A percentile compares a stretch with the other conserved stretches of the same genome.
Conservation (phyloP, 2,113 vertebrate species). For the Mohoua ochrocephala region DNA sequence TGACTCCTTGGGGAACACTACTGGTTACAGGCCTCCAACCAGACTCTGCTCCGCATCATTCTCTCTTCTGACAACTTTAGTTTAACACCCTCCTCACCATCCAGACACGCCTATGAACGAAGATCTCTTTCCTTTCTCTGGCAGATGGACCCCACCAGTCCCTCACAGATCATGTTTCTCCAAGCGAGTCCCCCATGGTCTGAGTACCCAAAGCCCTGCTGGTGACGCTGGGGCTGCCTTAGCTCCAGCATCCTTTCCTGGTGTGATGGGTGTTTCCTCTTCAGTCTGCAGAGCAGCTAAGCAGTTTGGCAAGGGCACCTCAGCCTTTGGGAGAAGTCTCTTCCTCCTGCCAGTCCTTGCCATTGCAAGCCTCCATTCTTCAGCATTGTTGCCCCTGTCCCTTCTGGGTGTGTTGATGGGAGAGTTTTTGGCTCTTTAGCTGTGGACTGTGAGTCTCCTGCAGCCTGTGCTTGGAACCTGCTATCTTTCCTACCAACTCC, state of each 20-base stretch:
- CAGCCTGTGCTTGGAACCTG: not conserved
- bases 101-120: rapidly evolving
- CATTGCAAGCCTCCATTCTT: not conserved
- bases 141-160: not conserved
- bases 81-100: not conserved
- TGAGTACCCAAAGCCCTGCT: not conserved
- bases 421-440: not conserved
- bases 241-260: not conserved
- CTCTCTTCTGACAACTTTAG: not conserved
- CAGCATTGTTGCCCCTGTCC: not conserved
- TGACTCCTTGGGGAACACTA: not conserved
- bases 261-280: not conserved
- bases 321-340: not conserved
- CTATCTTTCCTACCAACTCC: not conserved
- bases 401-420: not conserved
- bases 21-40: not conserved
- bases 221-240: not conserved
- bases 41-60: not conserved
- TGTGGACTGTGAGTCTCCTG: not conserved
- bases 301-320: not conserved
- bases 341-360: not conserved
- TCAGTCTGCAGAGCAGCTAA: not conserved
- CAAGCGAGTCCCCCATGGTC: not conserved
- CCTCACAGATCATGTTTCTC: not conserved
- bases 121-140: not conserved